Percentiles rank a stretch among this genome's conserved stretches.
These are phyloP conservation scores for Myotis pilosus DNA, from an alignment of 2,797 vertebrate species.

Conservation along the genomic window DNA sequence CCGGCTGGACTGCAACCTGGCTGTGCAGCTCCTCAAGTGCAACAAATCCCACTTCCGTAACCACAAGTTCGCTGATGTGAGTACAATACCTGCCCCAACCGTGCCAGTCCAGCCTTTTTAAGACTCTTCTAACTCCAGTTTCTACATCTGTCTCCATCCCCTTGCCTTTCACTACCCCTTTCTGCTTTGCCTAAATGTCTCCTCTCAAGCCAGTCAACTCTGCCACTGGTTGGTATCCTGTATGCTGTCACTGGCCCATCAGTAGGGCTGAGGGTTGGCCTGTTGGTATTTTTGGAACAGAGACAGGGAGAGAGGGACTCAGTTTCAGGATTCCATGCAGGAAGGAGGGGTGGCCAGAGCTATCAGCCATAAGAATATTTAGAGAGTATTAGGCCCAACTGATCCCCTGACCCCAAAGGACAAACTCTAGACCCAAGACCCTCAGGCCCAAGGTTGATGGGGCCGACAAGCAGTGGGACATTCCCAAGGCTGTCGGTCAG, in stretches of 20 bases:
- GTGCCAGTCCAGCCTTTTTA: rapidly evolving
- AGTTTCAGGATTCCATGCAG: neutral
- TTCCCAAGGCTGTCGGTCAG: neutral
- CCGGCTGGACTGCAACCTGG: slow-evolving; percentile 96
- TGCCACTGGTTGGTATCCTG: neutral
- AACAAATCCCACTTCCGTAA: slow-evolving; percentile 99
- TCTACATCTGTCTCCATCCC: neutral
- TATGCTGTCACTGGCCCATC: neutral
- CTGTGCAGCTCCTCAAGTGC: slow-evolving; percentile 97
- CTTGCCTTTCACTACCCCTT: too few relatives aligned
- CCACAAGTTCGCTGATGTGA: slow-evolving; percentile 98
- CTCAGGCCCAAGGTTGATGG: neutral
- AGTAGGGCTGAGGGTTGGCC: neutral
- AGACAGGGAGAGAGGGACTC: neutral
- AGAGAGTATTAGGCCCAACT: neutral
- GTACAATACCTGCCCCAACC: slow-evolving; percentile 65
- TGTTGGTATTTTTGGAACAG: neutral
- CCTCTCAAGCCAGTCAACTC: neutral
- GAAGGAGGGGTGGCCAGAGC: neutral
- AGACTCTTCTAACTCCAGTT: neutral
- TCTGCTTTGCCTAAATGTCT: neutral
- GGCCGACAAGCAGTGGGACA: too few relatives aligned
- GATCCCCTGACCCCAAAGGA: neutral
- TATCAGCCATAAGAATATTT: neutral
- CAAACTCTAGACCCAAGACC: neutral